phyloP scores from a whole-genome alignment of 2,113 vertebrate species.

The Polypterus senegalus region DNA sequence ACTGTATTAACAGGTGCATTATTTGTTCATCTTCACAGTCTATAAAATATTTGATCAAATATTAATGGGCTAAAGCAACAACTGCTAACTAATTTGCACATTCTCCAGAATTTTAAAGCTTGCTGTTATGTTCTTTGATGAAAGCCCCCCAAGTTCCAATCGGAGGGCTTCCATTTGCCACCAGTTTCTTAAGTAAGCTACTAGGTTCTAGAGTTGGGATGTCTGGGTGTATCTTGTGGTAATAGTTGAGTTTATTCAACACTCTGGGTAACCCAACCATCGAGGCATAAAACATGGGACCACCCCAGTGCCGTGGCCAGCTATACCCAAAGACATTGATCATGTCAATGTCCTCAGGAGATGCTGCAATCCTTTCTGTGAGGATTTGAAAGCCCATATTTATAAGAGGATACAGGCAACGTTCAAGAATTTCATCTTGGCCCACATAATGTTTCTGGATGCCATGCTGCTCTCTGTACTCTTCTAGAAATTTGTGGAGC shows the following conservation, averaged over 20 bases:
- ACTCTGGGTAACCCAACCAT: constrained; percentile 58
- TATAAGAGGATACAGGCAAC: constrained; percentile 67
- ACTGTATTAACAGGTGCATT: no score
- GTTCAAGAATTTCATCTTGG: constrained; percentile 71
- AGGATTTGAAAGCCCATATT: constrained; percentile 80
- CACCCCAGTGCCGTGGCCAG: constrained; percentile 74
- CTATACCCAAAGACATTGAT: constrained; percentile 76
- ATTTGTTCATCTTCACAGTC: no score
- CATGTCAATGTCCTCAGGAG: constrained; percentile 75
- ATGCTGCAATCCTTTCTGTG: constrained; percentile 63
- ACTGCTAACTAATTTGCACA: no score
- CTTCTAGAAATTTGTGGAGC: constrained; percentile 55
- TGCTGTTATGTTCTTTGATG: constrained; percentile 37
- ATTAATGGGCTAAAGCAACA: no score
- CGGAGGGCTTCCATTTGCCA: constrained; percentile 61
- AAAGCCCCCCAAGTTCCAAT: constrained; percentile 62
- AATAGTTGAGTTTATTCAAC: constrained; percentile 61
- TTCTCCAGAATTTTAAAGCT: constrained; percentile 44
- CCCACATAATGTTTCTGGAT: constrained; percentile 48
- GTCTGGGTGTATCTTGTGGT: constrained; percentile 58
- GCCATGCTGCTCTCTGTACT: constrained; percentile 51
- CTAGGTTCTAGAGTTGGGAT: constrained; percentile 61
- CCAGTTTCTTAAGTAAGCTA: constrained; percentile 62
- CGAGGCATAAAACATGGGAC: constrained; percentile 80
- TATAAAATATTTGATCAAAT: no score